These are phyloP conservation scores for Nomada fucata DNA, from an alignment of 2,888 invertebrate genomes.

Conservation along the genomic window DNA sequence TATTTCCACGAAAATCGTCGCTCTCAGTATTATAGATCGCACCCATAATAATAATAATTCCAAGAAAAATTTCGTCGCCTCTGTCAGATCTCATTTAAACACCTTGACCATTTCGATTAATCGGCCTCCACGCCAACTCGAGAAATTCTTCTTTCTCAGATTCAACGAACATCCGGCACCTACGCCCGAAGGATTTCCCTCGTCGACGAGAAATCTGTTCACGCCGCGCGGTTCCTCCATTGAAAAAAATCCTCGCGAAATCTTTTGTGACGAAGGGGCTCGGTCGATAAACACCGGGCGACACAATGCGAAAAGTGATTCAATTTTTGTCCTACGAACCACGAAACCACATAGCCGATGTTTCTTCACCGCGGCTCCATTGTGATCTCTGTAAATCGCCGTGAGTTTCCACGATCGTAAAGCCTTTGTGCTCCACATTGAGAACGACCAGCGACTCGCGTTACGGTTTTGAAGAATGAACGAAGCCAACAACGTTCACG, in stretches of 20 bases:
- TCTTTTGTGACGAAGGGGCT: constrained; percentile 5
- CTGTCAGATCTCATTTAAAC: no score
- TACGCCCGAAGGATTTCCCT: not conserved
- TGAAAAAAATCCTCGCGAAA: not conserved
- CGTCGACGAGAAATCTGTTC: not conserved
- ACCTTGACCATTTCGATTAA: no score
- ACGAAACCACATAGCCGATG: constrained; percentile 44
- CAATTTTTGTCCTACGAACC: constrained; percentile 33
- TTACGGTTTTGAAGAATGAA: constrained; percentile 40
- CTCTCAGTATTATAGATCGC: no score
- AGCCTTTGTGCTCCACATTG: constrained; percentile 33
- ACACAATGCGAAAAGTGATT: constrained; percentile 34
- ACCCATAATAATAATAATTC: no score
- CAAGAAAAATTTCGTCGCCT: no score
- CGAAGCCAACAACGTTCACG: constrained; percentile 16
- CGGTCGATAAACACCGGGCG: constrained; percentile 18
- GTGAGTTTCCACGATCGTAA: constrained; percentile 49
- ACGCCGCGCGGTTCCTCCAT: no score
- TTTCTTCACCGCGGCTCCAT: constrained; percentile 12
- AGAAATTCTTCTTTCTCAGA: no score
- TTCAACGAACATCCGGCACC: no score
- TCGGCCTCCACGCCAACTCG: no score
- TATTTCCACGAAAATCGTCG: no score
- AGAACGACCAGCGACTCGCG: constrained; percentile 47
- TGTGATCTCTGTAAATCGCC: constrained; percentile 35